A percentile compares a stretch with the other conserved stretches of the same genome.
Evolutionary conservation across 2,113 vertebrate genomes (phyloP).

Genomic region (Sminthopsis crassicaudata): DNA sequence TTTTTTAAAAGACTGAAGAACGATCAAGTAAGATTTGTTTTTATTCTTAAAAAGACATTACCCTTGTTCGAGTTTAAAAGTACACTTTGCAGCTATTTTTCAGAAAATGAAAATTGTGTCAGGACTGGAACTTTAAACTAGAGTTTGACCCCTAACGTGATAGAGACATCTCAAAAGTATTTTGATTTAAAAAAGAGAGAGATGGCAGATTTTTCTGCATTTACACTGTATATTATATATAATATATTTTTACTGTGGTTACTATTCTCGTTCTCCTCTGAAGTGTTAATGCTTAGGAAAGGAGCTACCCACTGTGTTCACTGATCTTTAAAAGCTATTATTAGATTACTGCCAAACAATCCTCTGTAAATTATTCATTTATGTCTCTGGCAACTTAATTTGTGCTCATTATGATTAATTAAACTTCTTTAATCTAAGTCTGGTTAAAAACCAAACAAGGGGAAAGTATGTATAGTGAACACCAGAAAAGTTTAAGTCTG

Average conservation of each 20-base stretch:
- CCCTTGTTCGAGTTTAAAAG: constrained; percentile 83
- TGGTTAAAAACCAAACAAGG: constrained; percentile 76
- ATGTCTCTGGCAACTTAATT: constrained; percentile 91
- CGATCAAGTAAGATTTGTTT: constrained; percentile 94
- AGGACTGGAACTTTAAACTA: constrained; percentile 84
- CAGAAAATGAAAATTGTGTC: constrained; percentile 80
- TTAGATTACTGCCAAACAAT: constrained; percentile 93
- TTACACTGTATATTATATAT: constrained; percentile 89
- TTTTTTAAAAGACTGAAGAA: constrained; percentile 87
- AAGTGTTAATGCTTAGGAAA: constrained; percentile 84
- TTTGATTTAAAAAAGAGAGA: constrained; percentile 83
- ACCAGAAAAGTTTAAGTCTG: constrained; percentile 80
- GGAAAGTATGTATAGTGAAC: constrained; percentile 76
- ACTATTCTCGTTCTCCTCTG: constrained; percentile 82
- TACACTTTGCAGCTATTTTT: constrained; percentile 82
- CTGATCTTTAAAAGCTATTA: constrained; percentile 89
- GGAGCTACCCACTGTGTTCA: constrained; percentile 85
- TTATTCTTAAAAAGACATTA: constrained; percentile 86
- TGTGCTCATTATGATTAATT: constrained; percentile 92
- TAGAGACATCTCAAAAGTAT: constrained; percentile 86
- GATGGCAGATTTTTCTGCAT: constrained; percentile 87
- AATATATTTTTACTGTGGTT: constrained; percentile 90
- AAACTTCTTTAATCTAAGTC: constrained; percentile 89
- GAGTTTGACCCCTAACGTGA: constrained; percentile 82
- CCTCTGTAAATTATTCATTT: constrained; percentile 94